A percentile compares a stretch with the other conserved stretches of the same genome.
These are phyloP conservation scores for Stictonetta naevosa DNA, from an alignment of 2,113 vertebrate species.

Conservation along the genomic window DNA sequence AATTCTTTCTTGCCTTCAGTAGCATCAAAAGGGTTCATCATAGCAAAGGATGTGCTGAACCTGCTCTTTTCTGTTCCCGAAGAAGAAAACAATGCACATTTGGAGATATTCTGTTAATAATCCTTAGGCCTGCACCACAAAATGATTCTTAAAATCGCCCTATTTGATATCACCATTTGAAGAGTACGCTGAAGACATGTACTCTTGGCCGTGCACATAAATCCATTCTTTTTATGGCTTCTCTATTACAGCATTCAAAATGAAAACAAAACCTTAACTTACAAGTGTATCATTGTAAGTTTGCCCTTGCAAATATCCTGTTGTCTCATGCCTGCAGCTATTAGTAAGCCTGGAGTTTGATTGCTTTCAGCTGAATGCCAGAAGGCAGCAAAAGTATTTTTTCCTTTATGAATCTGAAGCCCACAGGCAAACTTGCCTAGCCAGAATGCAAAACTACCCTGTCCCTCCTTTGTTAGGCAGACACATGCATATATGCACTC, in stretches of 20 bases:
- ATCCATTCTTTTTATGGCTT: neutral
- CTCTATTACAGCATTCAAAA: neutral
- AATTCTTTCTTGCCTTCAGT: neutral
- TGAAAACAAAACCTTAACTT: neutral
- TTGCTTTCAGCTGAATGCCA: neutral
- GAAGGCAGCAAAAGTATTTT: neutral
- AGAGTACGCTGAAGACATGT: neutral
- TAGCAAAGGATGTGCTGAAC: neutral
- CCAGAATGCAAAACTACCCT: neutral
- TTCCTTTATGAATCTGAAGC: neutral
- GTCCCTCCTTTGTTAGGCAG: neutral
- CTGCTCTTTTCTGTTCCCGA: neutral
- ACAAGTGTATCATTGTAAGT: neutral
- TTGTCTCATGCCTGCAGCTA: neutral
- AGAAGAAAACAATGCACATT: neutral
- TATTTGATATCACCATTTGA: neutral
- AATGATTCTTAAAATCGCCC: neutral
- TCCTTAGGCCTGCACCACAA: neutral
- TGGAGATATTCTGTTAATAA: neutral
- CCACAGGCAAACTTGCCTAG: neutral
- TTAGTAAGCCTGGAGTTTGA: neutral
- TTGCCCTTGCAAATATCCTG: neutral
- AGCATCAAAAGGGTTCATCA: neutral
- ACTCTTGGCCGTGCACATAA: neutral
- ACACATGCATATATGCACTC: fast-evolving